These are phyloP conservation scores for Amphipoea oculea DNA, from an alignment of 2,888 invertebrate genomes.

Conservation along the genomic window DNA sequence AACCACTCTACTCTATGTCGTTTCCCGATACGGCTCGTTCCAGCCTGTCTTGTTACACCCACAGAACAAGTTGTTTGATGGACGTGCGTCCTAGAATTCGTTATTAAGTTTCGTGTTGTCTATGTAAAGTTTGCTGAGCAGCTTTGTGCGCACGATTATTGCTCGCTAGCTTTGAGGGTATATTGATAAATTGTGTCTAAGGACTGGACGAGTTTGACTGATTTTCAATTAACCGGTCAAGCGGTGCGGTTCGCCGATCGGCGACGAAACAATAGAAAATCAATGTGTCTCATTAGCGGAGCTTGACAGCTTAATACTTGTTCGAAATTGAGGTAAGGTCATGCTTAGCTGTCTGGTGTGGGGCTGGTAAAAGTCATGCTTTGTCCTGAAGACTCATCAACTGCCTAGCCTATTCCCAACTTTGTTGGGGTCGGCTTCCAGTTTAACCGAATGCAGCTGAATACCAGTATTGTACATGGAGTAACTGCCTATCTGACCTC, in stretches of 20 bases:
- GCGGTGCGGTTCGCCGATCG: no score
- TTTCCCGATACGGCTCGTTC: constrained; percentile 40
- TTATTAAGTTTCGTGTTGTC: constrained; percentile 59
- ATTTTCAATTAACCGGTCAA: constrained; percentile 18
- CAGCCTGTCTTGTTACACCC: constrained; percentile 60
- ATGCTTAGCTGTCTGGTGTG: background rate
- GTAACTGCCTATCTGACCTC: background rate
- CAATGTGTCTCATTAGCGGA: no score
- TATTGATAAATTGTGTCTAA: constrained; percentile 21
- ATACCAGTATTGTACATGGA: background rate
- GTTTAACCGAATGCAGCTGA: background rate
- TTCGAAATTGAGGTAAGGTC: background rate
- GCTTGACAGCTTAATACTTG: no score
- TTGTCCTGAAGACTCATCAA: background rate
- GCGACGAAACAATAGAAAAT: no score
- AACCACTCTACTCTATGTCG: constrained; percentile 42
- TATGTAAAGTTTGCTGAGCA: constrained; percentile 54
- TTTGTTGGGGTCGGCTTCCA: background rate
- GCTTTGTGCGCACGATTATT: constrained; percentile 32
- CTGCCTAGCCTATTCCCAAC: background rate
- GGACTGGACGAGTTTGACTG: background rate
- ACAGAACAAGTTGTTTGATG: constrained; percentile 52
- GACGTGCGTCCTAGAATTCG: constrained; percentile 64
- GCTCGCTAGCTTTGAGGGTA: constrained; percentile 24
- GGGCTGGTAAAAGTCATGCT: background rate